These are phyloP conservation scores for Tupiocoris notatus DNA, from an alignment of 2,888 invertebrate species.

Conservation along the genomic window DNA sequence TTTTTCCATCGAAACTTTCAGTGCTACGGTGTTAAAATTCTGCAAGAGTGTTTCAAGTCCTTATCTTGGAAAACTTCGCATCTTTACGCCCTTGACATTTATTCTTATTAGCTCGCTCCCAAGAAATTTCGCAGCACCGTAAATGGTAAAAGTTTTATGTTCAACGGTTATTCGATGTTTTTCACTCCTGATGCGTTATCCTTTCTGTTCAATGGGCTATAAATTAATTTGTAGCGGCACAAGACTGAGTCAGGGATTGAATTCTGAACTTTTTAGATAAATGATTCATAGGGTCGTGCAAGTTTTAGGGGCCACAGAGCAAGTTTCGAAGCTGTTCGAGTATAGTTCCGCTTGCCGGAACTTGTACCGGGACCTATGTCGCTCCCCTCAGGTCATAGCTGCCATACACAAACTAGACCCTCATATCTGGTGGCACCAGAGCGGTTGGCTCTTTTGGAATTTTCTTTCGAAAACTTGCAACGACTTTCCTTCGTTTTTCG, in stretches of 20 bases:
- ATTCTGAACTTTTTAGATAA: constrained; percentile 25
- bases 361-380: not conserved
- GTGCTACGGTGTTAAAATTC: too few relatives aligned
- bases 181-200: too few relatives aligned
- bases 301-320: not conserved
- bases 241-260: not conserved
- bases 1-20: too few relatives aligned
- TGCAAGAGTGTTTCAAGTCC: too few relatives aligned
- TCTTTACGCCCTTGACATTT: too few relatives aligned
- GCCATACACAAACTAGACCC: not conserved
- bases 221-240: constrained; percentile 11
- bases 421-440: not conserved
- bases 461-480: not conserved
- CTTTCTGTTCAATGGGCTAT: not conserved
- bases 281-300: constrained; percentile 16
- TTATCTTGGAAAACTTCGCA: too few relatives aligned
- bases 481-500: not conserved
- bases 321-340: not conserved
- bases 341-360: not conserved
- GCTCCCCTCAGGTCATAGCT: not conserved
- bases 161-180: too few relatives aligned
- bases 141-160: too few relatives aligned
- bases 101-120: too few relatives aligned
- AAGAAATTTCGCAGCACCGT: too few relatives aligned
- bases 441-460: not conserved